Percentiles rank a stretch among this genome's conserved stretches.
These are phyloP conservation scores for Brachyhypopomus occidentalis DNA, from an alignment of 2,113 vertebrate species.

Conservation along the genomic window DNA sequence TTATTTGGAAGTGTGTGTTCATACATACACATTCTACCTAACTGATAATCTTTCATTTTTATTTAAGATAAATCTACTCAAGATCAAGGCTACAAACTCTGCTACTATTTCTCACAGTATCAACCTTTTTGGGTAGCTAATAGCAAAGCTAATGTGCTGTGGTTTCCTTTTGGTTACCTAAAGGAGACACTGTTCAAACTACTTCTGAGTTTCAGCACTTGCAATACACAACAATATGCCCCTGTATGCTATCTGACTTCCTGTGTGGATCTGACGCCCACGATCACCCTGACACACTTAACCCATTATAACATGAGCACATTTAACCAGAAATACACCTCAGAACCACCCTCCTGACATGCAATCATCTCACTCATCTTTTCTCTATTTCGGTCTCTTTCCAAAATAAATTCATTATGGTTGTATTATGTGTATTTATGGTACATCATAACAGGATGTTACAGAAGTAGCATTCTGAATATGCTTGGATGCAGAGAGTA, in stretches of 20 bases:
- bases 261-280: constrained; percentile 9
- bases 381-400: background rate
- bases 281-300: background rate
- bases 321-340: background rate
- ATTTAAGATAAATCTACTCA: too few relatives aligned
- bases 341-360: background rate
- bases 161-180: background rate
- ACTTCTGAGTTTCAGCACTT: background rate
- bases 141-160: background rate
- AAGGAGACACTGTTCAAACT: background rate
- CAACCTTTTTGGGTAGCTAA: too few relatives aligned
- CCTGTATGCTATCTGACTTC: background rate
- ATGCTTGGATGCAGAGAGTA: too few relatives aligned
- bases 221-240: background rate
- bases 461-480: too few relatives aligned
- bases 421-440: too few relatives aligned
- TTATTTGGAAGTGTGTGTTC: too few relatives aligned
- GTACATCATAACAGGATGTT: too few relatives aligned
- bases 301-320: background rate
- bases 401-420: background rate
- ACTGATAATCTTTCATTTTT: too few relatives aligned
- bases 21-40: too few relatives aligned
- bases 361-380: background rate
- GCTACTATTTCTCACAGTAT: too few relatives aligned
- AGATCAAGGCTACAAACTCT: too few relatives aligned